Base-by-base conservation (phyloP, 2,888 invertebrate genomes). In the Lasius platythorax region DNA sequence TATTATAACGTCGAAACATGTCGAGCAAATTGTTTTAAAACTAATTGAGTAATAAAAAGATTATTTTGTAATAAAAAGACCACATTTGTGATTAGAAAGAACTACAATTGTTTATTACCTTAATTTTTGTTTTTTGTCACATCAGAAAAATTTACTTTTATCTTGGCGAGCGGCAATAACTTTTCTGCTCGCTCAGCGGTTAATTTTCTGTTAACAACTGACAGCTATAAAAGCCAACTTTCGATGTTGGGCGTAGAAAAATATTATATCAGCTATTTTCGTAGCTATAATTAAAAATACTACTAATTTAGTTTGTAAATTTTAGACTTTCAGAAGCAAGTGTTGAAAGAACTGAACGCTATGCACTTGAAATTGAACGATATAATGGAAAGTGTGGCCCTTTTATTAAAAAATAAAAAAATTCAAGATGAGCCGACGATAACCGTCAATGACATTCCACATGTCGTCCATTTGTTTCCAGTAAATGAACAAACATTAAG, bases 241-340 rank as follows among this genome's bases (percentile, higher is more conserved):
- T 66, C 5, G 9, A 66, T 66, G 40, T 40, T 66, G 23, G n/a
- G 12, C 23, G 40, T 43, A 43, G 23, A 43, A 67, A 67, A 67
- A 67, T 66, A 67, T 61, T 23, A 23, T 23, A 61, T 67, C n/a
- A 40, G 9, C 8, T 40, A 64, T 64, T 64, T 64, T 9, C 37
- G 8, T 37, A 37, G 37, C 40, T 66, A 56, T 56, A 6, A 43
- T 67, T 82, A 67, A 74, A 86, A 82, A 66, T 68, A 78, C 58
- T 81, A 81, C 68, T 67, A 67, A 43, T 64, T 64, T 37, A 40
- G n/a, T 64, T 64, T 30, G 37, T 66, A 67, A 43, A 67, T 43
- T 67, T 43, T 67, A 67, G 66, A 23, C 43, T 67, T 43, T 67
- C 1, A 43, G 37, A 67, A 67, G 23, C 66, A 67, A 43, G 40